Evolutionary conservation across 2,888 invertebrate species (phyloP).

Genomic region (Chrysolina haemoptera): DNA sequence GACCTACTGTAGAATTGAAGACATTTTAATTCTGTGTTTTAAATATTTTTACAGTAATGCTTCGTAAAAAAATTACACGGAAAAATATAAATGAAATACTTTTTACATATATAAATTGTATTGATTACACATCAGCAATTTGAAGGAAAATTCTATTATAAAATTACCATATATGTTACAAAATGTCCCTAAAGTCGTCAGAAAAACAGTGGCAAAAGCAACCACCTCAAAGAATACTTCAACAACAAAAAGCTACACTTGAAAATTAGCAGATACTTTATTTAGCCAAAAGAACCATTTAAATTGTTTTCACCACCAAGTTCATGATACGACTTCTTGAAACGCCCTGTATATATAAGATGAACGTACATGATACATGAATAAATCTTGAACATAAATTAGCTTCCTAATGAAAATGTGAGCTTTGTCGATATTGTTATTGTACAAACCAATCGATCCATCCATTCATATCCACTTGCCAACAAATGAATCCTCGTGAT

Average conservation of each 20-base stretch:
- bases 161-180: constrained; percentile 34
- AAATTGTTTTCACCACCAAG: neutral
- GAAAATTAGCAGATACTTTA: too few relatives aligned
- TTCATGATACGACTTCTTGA: neutral
- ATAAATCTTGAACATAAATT: constrained; percentile 35
- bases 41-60: neutral
- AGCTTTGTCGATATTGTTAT: neutral
- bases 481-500: too few relatives aligned
- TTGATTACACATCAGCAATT: constrained; percentile 37
- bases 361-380: constrained; percentile 34
- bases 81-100: constrained; percentile 31
- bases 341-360: constrained; percentile 12
- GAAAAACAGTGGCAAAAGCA: neutral
- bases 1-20: too few relatives aligned
- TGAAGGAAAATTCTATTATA: constrained; percentile 48
- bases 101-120: constrained; percentile 52
- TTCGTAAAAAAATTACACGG: neutral
- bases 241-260: too few relatives aligned
- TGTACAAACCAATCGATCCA: constrained; percentile 9
- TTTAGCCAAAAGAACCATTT: neutral
- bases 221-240: neutral
- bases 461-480: neutral
- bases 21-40: too few relatives aligned
- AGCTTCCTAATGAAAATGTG: constrained; percentile 30
- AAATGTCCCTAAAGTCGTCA: neutral